Conservation (phyloP, 2,797 vertebrate genomes). For the Eospalax fontanierii region DNA sequence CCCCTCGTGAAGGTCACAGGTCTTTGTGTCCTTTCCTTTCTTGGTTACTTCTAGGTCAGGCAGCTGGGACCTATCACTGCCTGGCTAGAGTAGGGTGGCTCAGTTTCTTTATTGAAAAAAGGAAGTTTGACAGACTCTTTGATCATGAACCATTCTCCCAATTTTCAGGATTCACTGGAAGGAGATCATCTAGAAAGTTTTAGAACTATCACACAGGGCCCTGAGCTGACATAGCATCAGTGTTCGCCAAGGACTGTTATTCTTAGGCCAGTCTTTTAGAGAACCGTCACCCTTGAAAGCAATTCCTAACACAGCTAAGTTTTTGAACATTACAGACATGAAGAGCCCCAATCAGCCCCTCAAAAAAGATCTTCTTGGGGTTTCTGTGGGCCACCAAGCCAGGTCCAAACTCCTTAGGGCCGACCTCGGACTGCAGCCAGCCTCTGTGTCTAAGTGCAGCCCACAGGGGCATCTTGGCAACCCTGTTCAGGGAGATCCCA, state of each 20-base stretch:
- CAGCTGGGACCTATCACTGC: background rate
- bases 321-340: background rate
- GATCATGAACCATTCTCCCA: background rate
- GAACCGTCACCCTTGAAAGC: background rate
- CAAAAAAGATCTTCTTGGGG: background rate
- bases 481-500: background rate
- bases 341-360: background rate
- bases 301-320: background rate
- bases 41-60: background rate
- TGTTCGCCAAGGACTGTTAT: background rate
- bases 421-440: background rate
- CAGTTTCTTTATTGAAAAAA: slow-evolving; percentile 32
- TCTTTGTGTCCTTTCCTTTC: background rate
- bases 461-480: background rate
- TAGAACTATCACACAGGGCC: slow-evolving; percentile 3
- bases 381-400: background rate
- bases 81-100: background rate
- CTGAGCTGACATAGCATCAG: background rate
- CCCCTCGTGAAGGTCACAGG: background rate
- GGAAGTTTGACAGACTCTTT: background rate
- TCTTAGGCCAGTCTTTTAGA: background rate
- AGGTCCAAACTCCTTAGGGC: background rate
- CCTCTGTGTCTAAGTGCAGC: background rate
- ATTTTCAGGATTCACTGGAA: slow-evolving; percentile 54
- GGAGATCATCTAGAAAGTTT: slow-evolving; percentile 5